Conservation (phyloP, 2,797 vertebrate genomes). For the Sebastes vulpes region DNA sequence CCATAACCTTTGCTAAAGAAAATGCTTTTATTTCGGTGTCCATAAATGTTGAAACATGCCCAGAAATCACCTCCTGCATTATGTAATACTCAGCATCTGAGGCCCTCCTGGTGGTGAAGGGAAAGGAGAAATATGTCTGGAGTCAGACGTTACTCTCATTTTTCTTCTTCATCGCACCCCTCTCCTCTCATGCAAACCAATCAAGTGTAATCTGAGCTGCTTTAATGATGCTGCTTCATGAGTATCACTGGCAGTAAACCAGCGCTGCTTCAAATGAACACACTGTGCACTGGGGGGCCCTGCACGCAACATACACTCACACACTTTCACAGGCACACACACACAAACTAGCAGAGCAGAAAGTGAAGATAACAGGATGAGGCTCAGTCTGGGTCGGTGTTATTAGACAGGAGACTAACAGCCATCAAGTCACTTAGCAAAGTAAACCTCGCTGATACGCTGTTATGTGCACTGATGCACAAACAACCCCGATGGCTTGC, state of each 20-base stretch:
- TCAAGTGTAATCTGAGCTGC: constrained; percentile 77
- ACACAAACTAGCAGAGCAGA: constrained; percentile 29
- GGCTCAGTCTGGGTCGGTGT: constrained; percentile 55
- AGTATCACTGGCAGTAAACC: constrained; percentile 71
- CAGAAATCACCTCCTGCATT: constrained; percentile 18
- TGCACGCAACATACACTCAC: constrained; percentile 2
- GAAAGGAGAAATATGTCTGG: constrained; percentile 43
- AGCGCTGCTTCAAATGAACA: constrained; percentile 24
- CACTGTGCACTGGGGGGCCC: neutral
- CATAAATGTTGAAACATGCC: constrained; percentile 9
- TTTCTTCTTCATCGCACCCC: constrained; percentile 34
- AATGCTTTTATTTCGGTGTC: constrained; percentile 1
- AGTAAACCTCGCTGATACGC: constrained; percentile 35
- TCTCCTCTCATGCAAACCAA: constrained; percentile 72
- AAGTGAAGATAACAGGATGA: constrained; percentile 64
- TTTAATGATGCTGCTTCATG: constrained; percentile 69
- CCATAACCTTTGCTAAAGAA: neutral
- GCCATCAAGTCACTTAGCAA: constrained; percentile 51
- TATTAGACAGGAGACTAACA: constrained; percentile 62
- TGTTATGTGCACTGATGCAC: constrained; percentile 9
- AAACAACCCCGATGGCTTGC: constrained; percentile 1
- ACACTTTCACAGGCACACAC: neutral
- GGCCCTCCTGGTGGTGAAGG: constrained; percentile 25
- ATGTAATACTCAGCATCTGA: constrained; percentile 33
- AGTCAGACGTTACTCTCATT: constrained; percentile 50